These are phyloP conservation scores for Atrichornis clamosus DNA, from an alignment of 2,113 vertebrate species.

Conservation along the genomic window DNA sequence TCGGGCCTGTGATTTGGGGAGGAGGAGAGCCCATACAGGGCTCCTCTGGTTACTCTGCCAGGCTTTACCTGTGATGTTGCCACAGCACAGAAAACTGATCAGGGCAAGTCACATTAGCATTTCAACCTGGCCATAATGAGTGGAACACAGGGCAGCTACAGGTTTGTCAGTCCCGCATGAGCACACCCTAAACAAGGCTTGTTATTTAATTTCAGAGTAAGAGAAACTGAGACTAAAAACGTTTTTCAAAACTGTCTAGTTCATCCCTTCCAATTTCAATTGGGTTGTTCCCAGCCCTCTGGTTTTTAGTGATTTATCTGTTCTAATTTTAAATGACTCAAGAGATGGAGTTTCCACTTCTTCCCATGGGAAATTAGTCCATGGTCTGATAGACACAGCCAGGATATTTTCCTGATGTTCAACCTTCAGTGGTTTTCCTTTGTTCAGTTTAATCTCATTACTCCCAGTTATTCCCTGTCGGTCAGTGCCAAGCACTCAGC, in stretches of 20 bases:
- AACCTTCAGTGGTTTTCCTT: conserved; percentile 59
- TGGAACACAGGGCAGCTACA: conserved; percentile 24
- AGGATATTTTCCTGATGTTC: conserved; percentile 62
- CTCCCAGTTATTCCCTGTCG: conserved; percentile 17
- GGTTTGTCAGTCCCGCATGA: neutral
- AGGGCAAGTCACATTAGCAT: conserved; percentile 11
- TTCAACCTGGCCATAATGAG: neutral
- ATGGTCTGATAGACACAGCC: conserved; percentile 58
- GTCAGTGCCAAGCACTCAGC: neutral
- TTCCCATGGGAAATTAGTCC: conserved; percentile 64
- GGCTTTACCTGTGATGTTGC: neutral
- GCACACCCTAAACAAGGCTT: neutral
- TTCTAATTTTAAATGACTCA: conserved; percentile 51
- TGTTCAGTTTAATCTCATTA: conserved; percentile 68
- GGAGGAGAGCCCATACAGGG: neutral
- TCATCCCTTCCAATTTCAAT: neutral
- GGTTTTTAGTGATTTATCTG: conserved; percentile 37
- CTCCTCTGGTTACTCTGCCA: neutral
- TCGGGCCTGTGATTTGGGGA: neutral
- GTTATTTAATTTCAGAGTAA: conserved; percentile 10
- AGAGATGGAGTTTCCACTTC: conserved; percentile 56
- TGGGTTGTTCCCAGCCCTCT: neutral
- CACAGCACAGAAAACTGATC: neutral
- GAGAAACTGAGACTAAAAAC: conserved; percentile 4
- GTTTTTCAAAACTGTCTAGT: neutral